phyloP scores from a whole-genome alignment of 2,797 vertebrate species.

The Botia kubotai region DNA sequence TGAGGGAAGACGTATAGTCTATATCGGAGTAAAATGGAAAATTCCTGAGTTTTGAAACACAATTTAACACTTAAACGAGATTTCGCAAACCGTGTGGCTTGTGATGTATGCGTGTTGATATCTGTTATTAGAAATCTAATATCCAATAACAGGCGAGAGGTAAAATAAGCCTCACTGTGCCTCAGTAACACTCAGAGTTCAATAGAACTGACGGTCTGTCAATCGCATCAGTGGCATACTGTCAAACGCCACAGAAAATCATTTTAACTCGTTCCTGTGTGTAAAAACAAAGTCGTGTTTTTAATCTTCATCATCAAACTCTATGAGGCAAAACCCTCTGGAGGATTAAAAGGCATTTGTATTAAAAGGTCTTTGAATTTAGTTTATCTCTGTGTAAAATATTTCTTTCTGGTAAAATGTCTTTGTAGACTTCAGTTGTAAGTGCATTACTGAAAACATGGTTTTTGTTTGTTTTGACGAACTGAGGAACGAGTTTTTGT shows the following conservation, averaged over 20 bases:
- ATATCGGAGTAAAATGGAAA: conserved; percentile 37
- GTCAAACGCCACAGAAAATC: background rate
- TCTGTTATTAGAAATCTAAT: conserved; percentile 2
- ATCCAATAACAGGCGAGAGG: background rate
- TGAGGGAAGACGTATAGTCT: conserved; percentile 47
- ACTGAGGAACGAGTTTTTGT: too few species aligned
- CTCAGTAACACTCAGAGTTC: background rate
- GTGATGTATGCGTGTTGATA: conserved; percentile 3
- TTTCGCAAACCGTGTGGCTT: background rate
- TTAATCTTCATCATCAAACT: background rate
- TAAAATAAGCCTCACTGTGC: background rate
- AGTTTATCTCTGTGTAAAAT: too few species aligned
- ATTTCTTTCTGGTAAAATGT: too few species aligned
- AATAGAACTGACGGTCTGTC: conserved; percentile 8
- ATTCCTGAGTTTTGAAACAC: conserved; percentile 25
- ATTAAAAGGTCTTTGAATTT: too few species aligned
- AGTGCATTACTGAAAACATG: too few species aligned
- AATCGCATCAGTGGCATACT: background rate
- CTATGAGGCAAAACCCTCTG: too few species aligned
- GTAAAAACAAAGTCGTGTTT: background rate
- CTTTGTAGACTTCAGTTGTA: too few species aligned
- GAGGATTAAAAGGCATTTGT: too few species aligned
- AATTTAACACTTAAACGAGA: conserved; percentile 13
- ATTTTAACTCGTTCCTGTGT: background rate
- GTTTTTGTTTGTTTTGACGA: too few species aligned